These are phyloP conservation scores for Thalassophryne amazonica DNA, from an alignment of 2,797 vertebrate species.

Conservation along the genomic window DNA sequence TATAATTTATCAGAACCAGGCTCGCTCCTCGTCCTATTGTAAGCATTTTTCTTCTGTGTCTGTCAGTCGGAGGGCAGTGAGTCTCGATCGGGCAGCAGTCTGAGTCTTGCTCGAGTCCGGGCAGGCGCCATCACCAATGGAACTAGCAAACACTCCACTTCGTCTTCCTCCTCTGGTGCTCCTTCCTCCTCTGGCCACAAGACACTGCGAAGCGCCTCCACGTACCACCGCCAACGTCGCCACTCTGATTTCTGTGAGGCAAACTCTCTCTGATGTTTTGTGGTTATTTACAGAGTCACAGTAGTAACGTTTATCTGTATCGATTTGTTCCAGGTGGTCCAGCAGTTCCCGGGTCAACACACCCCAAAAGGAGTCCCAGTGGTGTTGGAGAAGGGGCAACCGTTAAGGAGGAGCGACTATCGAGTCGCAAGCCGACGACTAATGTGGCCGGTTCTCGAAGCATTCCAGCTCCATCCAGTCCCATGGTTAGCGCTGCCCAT, in stretches of 20 bases:
- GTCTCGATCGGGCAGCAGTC: conserved; percentile 79
- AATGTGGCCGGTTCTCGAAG: conserved; percentile 79
- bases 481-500: conserved; percentile 93
- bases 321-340: conserved; percentile 79
- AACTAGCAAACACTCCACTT: conserved; percentile 78
- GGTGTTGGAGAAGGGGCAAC: conserved; percentile 77
- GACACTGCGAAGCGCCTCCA: conserved; percentile 84
- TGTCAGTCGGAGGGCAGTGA: conserved; percentile 74
- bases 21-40: not conserved
- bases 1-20: not conserved
- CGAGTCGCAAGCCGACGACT: conserved; percentile 82
- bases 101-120: conserved; percentile 86
- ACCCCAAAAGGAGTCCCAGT: conserved; percentile 88
- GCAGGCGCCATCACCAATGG: conserved; percentile 83
- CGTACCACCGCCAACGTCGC: conserved; percentile 90
- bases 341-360: conserved; percentile 75
- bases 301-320: not conserved
- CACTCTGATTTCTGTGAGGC: conserved; percentile 92
- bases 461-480: conserved; percentile 85
- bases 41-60: not conserved
- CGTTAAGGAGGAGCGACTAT: conserved; percentile 85
- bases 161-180: conserved; percentile 62
- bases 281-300: not conserved
- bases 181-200: conserved; percentile 77
- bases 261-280: not conserved